Evolutionary conservation across 2,888 invertebrate genomes (phyloP).

Genomic region (Mythimna lalbum): DNA sequence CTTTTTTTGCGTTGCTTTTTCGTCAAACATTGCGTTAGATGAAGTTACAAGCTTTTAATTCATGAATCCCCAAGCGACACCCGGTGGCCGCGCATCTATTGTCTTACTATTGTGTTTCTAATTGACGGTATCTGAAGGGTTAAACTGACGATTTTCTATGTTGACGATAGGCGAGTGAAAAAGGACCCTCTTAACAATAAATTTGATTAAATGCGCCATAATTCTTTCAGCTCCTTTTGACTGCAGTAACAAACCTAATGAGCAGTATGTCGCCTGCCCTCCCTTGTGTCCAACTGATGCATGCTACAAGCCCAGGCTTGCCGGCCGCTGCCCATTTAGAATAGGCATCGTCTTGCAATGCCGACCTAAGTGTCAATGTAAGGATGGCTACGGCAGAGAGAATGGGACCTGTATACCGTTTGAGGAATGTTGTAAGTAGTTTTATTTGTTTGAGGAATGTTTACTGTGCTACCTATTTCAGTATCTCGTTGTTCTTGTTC

Average conservation of each 20-base stretch:
- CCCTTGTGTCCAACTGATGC: constrained; percentile 71
- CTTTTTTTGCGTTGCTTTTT: too few species aligned
- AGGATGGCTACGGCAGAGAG: constrained; percentile 67
- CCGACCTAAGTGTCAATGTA: constrained; percentile 72
- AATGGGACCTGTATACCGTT: constrained; percentile 72
- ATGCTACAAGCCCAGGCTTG: constrained; percentile 67
- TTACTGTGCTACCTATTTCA: background rate
- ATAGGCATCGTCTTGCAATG: constrained; percentile 66
- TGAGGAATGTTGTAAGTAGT: constrained; percentile 68
- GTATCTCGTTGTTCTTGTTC: background rate
- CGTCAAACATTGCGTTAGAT: too few species aligned
- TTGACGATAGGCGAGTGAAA: too few species aligned
- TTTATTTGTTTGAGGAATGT: background rate
- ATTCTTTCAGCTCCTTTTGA: constrained; percentile 68
- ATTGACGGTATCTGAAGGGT: too few species aligned
- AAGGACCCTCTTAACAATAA: too few species aligned
- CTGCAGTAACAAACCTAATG: constrained; percentile 66
- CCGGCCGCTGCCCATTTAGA: constrained; percentile 67
- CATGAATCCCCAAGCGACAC: too few species aligned
- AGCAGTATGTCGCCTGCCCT: constrained; percentile 72
- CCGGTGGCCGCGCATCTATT: too few species aligned
- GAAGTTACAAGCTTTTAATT: too few species aligned
- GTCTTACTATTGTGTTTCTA: too few species aligned
- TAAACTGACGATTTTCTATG: too few species aligned
- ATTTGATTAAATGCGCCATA: background rate